Evolutionary conservation across 2,113 vertebrate species (phyloP).

Genomic region (Indri indri): DNA sequence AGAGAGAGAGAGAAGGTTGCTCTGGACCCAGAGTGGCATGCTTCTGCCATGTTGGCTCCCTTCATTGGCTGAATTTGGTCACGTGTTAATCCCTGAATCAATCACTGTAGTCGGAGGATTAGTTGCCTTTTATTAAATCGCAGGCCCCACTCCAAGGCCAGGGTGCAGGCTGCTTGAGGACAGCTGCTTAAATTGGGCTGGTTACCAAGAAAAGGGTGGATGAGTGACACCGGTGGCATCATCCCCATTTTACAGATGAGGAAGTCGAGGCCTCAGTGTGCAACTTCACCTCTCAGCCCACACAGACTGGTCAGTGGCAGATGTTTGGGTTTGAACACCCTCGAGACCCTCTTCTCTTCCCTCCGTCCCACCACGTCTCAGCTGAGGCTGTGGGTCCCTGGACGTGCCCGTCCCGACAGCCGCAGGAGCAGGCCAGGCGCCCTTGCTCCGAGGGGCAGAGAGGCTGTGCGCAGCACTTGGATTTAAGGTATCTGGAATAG

Average conservation of each 20-base stretch:
- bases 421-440: neutral
- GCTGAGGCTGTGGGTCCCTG: neutral
- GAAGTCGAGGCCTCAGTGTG: accelerated
- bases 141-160: neutral
- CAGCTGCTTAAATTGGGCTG: neutral
- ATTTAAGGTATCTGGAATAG: conserved; percentile 60
- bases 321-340: too few species aligned
- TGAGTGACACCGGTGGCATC: accelerated
- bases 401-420: neutral
- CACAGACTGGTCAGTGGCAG: neutral
- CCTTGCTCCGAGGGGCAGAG: neutral
- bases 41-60: neutral
- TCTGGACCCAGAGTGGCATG: neutral
- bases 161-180: neutral
- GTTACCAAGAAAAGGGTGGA: neutral
- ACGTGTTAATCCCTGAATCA: neutral
- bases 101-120: neutral
- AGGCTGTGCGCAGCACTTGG: neutral
- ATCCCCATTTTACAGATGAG: neutral
- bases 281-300: neutral
- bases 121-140: neutral
- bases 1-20: neutral
- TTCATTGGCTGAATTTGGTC: neutral
- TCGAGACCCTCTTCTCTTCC: too few species aligned
- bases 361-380: accelerated